A percentile compares a stretch with the other conserved stretches of the same genome.
Conservation (phyloP, 2,888 invertebrate genomes). For the Megalurothrips usitatus region DNA sequence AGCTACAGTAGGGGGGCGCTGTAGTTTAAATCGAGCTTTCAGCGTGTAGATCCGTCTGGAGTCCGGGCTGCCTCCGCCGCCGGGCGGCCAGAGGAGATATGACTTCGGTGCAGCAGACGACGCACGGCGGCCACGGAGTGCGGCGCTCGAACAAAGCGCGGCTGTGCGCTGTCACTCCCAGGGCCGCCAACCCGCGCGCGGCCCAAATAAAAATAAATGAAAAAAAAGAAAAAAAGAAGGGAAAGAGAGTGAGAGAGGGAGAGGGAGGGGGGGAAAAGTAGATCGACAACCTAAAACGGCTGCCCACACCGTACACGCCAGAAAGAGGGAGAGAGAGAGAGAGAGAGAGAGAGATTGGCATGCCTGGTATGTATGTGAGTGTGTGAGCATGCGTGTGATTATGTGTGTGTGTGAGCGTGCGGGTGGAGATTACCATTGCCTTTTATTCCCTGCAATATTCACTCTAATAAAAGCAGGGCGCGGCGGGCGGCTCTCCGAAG, state of each 20-base stretch:
- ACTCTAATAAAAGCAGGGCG: neutral
- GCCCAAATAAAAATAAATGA: constrained; percentile 20
- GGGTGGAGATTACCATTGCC: neutral
- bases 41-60: no score
- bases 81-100: no score
- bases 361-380: no score
- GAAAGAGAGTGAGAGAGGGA: neutral
- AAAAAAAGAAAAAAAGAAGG: neutral
- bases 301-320: neutral
- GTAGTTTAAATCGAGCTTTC: no score
- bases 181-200: constrained; percentile 9
- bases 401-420: neutral
- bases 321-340: neutral
- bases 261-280: neutral
- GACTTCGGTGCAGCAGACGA: no score
- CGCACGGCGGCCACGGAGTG: no score
- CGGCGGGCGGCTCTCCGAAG: neutral
- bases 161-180: constrained; percentile 9
- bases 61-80: no score
- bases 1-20: no score
- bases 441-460: neutral
- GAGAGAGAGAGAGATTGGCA: neutral
- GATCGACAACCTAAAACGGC: constrained; percentile 16
- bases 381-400: no score
- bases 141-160: neutral